phyloP scores from a whole-genome alignment of 2,113 vertebrate species.

The Corythornis cristatus region DNA sequence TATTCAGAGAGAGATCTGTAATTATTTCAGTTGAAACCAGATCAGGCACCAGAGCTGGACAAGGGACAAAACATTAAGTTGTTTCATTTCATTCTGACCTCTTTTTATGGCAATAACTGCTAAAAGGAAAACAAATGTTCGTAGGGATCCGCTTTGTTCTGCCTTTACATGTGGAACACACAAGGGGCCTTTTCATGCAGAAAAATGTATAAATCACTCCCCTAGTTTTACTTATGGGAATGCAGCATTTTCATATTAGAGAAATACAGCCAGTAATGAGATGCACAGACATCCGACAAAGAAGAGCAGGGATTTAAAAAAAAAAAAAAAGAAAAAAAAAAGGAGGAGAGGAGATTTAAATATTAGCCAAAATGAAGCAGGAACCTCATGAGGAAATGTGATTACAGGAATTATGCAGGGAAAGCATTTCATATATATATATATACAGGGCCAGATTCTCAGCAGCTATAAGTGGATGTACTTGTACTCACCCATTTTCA shows the following conservation, averaged over 20 bases:
- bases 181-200: constrained; percentile 56
- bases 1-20: background rate
- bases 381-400: background rate
- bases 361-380: background rate
- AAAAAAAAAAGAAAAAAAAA: background rate
- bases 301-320: background rate
- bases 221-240: constrained; percentile 51
- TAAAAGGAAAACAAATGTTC: constrained; percentile 74
- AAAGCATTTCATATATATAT: background rate
- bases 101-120: constrained; percentile 65
- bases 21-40: constrained; percentile 51
- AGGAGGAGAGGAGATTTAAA: background rate
- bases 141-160: constrained; percentile 48
- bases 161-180: constrained; percentile 45
- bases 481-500: background rate
- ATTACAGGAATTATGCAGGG: background rate
- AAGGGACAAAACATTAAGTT: constrained; percentile 57
- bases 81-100: constrained; percentile 66
- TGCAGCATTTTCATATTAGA: constrained; percentile 26
- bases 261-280: constrained; percentile 47
- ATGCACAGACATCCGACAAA: constrained; percentile 29
- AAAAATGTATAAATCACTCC: constrained; percentile 47
- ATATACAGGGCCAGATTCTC: background rate
- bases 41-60: constrained; percentile 62
- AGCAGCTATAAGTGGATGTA: background rate